Evolutionary conservation across 2,888 invertebrate genomes (phyloP).

Genomic region (Agrotis exclamationis): DNA sequence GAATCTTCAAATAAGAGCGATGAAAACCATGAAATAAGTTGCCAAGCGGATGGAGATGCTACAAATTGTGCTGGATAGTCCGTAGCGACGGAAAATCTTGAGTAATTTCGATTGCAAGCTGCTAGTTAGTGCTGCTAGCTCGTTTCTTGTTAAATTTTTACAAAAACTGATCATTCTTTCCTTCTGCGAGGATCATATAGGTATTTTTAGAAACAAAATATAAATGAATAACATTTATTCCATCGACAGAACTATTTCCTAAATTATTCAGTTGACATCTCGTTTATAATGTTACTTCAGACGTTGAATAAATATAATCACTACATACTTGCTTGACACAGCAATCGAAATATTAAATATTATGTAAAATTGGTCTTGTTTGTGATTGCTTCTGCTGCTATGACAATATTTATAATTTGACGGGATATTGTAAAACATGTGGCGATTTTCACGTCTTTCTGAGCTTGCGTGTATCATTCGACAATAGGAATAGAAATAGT

Average conservation of each 20-base stretch:
- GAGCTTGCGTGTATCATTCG: not conserved
- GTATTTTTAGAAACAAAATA: not conserved
- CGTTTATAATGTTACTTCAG: constrained; percentile 11
- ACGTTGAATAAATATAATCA: constrained; percentile 48
- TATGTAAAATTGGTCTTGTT: constrained; percentile 21
- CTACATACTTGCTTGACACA: not conserved
- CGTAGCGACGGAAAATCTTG: not conserved
- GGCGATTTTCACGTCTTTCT: not conserved
- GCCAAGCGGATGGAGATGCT: constrained; percentile 2
- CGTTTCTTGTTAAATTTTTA: not conserved
- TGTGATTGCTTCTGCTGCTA: constrained; percentile 1
- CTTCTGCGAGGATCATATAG: not conserved
- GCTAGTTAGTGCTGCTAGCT: constrained; percentile 4
- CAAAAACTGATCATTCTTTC: not conserved
- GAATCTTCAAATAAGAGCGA: not conserved
- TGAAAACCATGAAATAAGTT: constrained; percentile 14
- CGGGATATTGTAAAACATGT: constrained; percentile 21
- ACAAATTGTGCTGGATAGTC: constrained; percentile 16
- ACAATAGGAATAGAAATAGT: too few species aligned
- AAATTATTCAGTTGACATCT: constrained; percentile 22
- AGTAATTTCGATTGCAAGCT: constrained; percentile 3
- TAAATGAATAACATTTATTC: not conserved
- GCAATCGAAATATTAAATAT: constrained; percentile 18
- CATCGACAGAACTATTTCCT: constrained; percentile 12
- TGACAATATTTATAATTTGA: constrained; percentile 27